phyloP scores from a whole-genome alignment of 1,140 invertebrate species.

The Helicoverpa armigera region DNA sequence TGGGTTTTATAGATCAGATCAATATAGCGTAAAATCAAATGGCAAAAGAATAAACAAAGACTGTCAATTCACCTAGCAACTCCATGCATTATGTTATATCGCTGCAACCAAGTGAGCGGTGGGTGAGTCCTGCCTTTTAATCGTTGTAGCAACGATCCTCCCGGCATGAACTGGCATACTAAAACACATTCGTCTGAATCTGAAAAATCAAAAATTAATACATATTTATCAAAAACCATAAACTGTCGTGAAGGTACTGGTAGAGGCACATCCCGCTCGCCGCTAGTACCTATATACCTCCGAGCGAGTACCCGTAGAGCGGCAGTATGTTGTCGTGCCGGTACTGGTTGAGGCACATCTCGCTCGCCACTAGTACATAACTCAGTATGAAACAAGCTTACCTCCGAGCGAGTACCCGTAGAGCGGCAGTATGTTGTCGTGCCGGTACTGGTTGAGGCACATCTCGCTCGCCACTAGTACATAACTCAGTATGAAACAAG shows the following conservation, averaged over 20 bases:
- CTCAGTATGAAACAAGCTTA: too few relatives aligned
- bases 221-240: conserved; percentile 75
- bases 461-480: too few relatives aligned
- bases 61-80: conserved; percentile 88
- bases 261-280: conserved; percentile 87
- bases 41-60: too few relatives aligned
- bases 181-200: conserved; percentile 92
- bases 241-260: conserved; percentile 96
- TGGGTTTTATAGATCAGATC: too few relatives aligned
- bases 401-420: too few relatives aligned
- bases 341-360: too few relatives aligned
- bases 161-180: conserved; percentile 97
- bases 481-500: too few relatives aligned
- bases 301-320: conserved; percentile 94
- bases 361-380: too few relatives aligned
- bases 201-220: conserved; percentile 51
- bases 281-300: not conserved
- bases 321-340: too few relatives aligned
- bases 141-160: conserved; percentile 96
- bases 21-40: too few relatives aligned
- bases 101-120: conserved; percentile 92
- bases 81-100: conserved; percentile 94
- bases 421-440: too few relatives aligned
- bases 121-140: conserved; percentile 89
- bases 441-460: too few relatives aligned